Base-by-base conservation (phyloP, 37 sponge, comb jelly and placozoan genomes). In the Crambe crambe region DNA sequence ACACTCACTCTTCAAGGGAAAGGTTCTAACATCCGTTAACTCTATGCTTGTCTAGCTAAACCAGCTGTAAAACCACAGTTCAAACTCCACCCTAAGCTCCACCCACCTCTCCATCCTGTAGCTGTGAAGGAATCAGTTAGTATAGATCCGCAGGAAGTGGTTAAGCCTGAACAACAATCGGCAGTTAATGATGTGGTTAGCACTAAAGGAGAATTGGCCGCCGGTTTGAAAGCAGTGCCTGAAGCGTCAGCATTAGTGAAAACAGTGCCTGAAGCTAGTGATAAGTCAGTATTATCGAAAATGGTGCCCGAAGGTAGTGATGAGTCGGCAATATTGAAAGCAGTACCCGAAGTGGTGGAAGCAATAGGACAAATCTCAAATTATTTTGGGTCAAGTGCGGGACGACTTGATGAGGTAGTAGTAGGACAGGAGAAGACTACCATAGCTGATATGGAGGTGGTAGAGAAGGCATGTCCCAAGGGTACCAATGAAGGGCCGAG, bases 361-460 rank as follows among this genome's bases (percentile, higher is more conserved):
- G 79, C 68, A 0, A 79, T 79, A 23, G 79, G 79, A 3, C 34
- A 44, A 56, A 31, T 68, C 0, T 3, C 79, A 8, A 79, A 68
- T 43, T 79, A 64, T 40, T 77, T 62, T 63, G 77, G 77, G 0
- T 62, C 65, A 17, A 57, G 5, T 10, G 4, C 29, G 20, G 20
- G 59, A 0, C 25, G 2, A 8, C 23, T 22, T 21, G 63, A 20
- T 23, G 70, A 42, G 6, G 34, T 30, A 18, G 9, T 18, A 32
- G 61, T 60, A 60, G 51, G 51, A 47, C 51, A 47, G 12, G 17
- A 9, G n/a, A 5, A 9, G 4, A 22, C 5, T 20, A 5, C 66
- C 15, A 5, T 30, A 30, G 23, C 41, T 1, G 70, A n/a, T n/a
- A 12, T 22, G n/a, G n/a, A 41, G 10, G 42, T 22, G 36, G 23